Base-by-base conservation (phyloP, 2,888 invertebrate genomes). In the Volucella inflata region DNA sequence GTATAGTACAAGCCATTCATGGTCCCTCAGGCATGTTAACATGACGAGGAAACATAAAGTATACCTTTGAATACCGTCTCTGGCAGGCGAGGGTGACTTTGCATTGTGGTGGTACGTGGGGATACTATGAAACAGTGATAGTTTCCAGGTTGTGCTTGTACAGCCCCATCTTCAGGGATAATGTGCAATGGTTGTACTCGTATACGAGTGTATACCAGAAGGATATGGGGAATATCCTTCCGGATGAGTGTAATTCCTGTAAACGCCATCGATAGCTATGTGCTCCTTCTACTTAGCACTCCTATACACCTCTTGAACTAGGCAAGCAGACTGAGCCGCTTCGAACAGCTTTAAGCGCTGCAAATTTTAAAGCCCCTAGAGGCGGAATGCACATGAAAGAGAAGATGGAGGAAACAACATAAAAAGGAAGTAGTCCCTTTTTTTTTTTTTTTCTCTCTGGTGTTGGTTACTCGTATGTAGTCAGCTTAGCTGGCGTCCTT, bases 1-100 rank as follows among this genome's bases (percentile, higher is more conserved):
- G n/a, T 68, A 21, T 50, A 64, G 44, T 57, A 50, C 48, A 68
- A 48, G 14, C 30, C 48, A 59, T 70, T 75, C 44, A 70, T 57
- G 51, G 8, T 38, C 38, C 59, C 46, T 50, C 64, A 76, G 64
- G 57, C 64, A 53, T 60, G 71, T 36, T 71, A 65, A 60, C 70
- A 44, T 59, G 81, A 81, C 65, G 81, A 65, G 70, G 76, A 64
- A 40, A 30, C 30, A 76, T 71, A 53, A 71, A 76, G 70, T 76
- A 57, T 51, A 71, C 81, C 57, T 70, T 59, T 65, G 59, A 57
- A 76, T 38, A 68, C 62, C 50, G 0, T 30, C 6, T 30, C 42
- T 64, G 44, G 44, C 48, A 46, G 75, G 12, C 42, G 38, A 42
- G 59, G 11, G 17, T 62, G 14, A 48, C 53, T n/a, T n/a, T 40